Conservation (phyloP, 2,888 invertebrate genomes). For the Thysanoteuthis rhombus region DNA sequence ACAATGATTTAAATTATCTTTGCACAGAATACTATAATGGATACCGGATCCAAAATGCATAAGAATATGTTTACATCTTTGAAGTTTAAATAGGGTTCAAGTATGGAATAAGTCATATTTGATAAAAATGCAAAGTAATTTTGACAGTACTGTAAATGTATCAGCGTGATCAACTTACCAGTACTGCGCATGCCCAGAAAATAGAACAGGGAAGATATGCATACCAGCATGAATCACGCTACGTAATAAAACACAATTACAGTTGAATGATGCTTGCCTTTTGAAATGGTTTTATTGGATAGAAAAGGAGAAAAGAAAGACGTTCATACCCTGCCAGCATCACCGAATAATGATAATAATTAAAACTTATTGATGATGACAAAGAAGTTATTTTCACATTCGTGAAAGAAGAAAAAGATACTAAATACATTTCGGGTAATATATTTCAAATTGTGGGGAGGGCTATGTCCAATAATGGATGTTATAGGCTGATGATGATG, state of each 20-base stretch:
- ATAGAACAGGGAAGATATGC: background rate
- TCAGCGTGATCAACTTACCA: background rate
- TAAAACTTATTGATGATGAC: background rate
- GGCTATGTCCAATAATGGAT: no score
- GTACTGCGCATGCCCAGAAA: background rate
- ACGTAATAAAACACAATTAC: background rate
- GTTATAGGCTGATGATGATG: no score
- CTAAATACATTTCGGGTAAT: background rate
- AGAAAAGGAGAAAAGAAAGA: background rate
- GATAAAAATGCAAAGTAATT: no score
- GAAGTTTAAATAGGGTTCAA: no score
- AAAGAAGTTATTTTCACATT: background rate
- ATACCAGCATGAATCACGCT: background rate
- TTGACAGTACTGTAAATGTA: background rate
- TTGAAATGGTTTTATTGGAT: background rate
- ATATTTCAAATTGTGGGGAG: background rate
- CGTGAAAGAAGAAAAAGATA: background rate
- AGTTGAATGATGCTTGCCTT: background rate
- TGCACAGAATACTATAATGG: no score
- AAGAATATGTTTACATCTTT: no score
- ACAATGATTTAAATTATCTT: no score
- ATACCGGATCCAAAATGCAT: no score
- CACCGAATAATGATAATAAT: background rate
- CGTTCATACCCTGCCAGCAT: background rate
- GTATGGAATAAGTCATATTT: no score